These are phyloP conservation scores for Andrena hattorfiana DNA, from an alignment of 2,888 invertebrate genomes.

Conservation along the genomic window DNA sequence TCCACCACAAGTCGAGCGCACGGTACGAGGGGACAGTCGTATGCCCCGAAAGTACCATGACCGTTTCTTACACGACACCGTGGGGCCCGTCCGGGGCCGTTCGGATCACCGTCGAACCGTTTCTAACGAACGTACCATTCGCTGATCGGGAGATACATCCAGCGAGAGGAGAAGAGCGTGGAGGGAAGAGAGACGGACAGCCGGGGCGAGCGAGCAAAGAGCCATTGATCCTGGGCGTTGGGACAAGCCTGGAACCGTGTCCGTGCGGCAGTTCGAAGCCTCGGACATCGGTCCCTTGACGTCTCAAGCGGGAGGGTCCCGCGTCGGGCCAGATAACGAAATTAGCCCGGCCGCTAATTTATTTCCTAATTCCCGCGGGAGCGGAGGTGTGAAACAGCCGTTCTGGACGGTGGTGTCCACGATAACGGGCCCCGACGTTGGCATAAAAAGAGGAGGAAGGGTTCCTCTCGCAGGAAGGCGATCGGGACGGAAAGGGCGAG, in stretches of 20 bases:
- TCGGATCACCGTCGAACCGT: constrained; percentile 66
- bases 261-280: constrained; percentile 56
- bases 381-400: constrained; percentile 85
- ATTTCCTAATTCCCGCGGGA: constrained; percentile 84
- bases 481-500: constrained; percentile 39
- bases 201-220: constrained; percentile 33
- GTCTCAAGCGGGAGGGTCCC: constrained; percentile 77
- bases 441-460: constrained; percentile 57
- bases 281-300: constrained; percentile 71
- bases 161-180: constrained; percentile 6
- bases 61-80: constrained; percentile 7
- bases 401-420: constrained; percentile 80
- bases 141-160: constrained; percentile 48
- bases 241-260: constrained; percentile 65
- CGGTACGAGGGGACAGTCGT: not conserved
- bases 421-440: constrained; percentile 78
- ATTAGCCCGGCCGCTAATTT: constrained; percentile 84
- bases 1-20: not conserved
- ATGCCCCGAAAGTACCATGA: not conserved
- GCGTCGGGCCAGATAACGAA: constrained; percentile 82
- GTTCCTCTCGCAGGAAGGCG: constrained; percentile 52
- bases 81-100: constrained; percentile 21
- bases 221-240: constrained; percentile 68
- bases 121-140: constrained; percentile 67
- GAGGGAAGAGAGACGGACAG: constrained; percentile 31